Evolutionary conservation across 2,888 invertebrate genomes (phyloP), one percentile per base, ranked within the genome.

Genomic region (Drosophila macrothrix): DNA sequence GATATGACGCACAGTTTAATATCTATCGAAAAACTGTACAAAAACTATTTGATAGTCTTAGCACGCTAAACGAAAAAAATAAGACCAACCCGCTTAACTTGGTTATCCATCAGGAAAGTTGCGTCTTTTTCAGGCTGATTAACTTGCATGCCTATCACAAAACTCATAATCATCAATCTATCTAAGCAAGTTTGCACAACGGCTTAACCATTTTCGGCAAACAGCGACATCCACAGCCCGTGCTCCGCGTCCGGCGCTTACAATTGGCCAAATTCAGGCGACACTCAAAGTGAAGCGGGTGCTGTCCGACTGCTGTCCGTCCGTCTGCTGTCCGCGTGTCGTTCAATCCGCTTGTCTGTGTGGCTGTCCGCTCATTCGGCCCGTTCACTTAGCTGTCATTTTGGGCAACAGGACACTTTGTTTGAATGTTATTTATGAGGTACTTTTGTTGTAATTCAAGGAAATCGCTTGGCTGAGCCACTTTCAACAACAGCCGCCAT

Each of bases 401-500:
- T 55, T 55, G 64, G 79, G 80, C 88, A 76, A 84, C 68, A 67
- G 78, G 83, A 86, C 87, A 84, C 84, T 84, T 84, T 83, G 87
- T 84, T 84, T 84, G 81, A 86, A 83, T 84, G 80, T 84, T 84
- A 84, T 88, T 84, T 84, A 88, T 84, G 84, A 78, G 81, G 73
- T 78, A 78, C 84, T 86, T 84, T 84, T 89, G 76, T 84, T 83
- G 89, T 86, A 86, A 86, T 86, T 89, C 87, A 86, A 87, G 89
- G 74, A 84, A 89, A 84, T 89, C 87, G 82, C 71, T 70, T 76
- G 60, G 64, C 73, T 72, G 68, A 76, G 69, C 61, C 71, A 69
- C 68, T 73, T 70, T 75, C 73, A 70, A 76, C 65, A 52, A 71
- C 43, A 35, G 52, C 33, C 60, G 52, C 60, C 73, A 84, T 84